These are phyloP conservation scores for Eleginops maclovinus DNA, from an alignment of 2,113 vertebrate species.

Conservation along the genomic window DNA sequence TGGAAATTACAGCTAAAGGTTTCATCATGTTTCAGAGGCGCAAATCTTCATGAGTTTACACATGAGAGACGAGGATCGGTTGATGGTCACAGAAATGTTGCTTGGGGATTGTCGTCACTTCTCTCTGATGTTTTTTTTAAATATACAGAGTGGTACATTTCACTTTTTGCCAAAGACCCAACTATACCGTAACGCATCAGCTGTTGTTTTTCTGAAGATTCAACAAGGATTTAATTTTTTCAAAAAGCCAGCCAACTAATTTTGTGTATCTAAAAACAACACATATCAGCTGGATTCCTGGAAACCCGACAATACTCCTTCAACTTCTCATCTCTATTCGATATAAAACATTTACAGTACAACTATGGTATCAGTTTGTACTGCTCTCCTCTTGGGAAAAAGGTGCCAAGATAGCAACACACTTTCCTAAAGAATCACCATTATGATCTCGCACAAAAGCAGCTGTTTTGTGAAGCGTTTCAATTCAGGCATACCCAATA, in stretches of 20 bases:
- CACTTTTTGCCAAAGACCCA: neutral
- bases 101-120: no score
- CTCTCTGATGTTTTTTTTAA: no score
- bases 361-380: neutral
- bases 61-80: neutral
- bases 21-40: neutral
- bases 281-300: neutral
- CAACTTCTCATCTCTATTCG: neutral
- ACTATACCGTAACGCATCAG: no score
- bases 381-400: neutral
- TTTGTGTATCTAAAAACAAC: neutral
- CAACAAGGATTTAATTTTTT: neutral
- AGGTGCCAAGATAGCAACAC: neutral
- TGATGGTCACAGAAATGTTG: neutral
- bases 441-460: slow-evolving; percentile 16
- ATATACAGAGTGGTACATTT: neutral
- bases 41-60: neutral
- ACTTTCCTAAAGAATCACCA: neutral
- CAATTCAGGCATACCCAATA: slow-evolving; percentile 15
- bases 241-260: no score
- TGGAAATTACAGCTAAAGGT: neutral
- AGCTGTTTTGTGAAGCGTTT: slow-evolving; percentile 22
- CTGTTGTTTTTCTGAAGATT: neutral
- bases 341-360: slow-evolving; percentile 6
- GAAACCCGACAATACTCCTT: neutral